Percentiles rank a stretch among this genome's conserved stretches.
phyloP scores from a whole-genome alignment of 2,797 vertebrate species.

The Gambelia wislizenii region DNA sequence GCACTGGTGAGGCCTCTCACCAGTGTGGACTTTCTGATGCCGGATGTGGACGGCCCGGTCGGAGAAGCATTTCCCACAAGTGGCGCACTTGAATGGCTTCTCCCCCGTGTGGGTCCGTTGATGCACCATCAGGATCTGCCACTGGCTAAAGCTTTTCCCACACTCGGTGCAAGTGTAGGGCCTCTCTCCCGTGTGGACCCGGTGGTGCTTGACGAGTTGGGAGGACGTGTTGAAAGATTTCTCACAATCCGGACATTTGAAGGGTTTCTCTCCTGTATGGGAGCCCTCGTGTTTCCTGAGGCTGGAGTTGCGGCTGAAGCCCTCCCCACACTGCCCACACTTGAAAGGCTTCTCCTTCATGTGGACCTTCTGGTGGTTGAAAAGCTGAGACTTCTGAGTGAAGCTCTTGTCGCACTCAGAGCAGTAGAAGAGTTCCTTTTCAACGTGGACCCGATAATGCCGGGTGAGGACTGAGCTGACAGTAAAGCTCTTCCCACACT shows the following conservation, averaged over 20 bases:
- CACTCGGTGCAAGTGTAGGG: constrained; percentile 52
- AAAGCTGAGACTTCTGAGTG: constrained; percentile 68
- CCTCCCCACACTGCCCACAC: constrained; percentile 70
- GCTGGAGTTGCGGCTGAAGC: constrained; percentile 72
- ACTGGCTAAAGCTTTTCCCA: constrained; percentile 66
- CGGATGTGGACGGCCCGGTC: constrained; percentile 32
- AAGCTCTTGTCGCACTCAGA: constrained; percentile 66
- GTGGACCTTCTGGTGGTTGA: constrained; percentile 70
- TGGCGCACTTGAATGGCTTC: constrained; percentile 29
- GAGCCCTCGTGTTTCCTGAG: constrained; percentile 69
- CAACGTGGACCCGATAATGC: constrained; percentile 41
- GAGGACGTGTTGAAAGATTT: constrained; percentile 72
- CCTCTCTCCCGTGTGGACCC: constrained; percentile 71
- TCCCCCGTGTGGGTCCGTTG: constrained; percentile 64
- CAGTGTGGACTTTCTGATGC: constrained; percentile 35
- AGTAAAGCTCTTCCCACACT: constrained; percentile 50
- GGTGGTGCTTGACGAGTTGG: constrained; percentile 68
- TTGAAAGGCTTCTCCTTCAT: constrained; percentile 67
- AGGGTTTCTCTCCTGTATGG: constrained; percentile 71
- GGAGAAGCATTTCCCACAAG: constrained; percentile 28
- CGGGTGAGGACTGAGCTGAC: constrained; percentile 48
- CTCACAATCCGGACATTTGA: constrained; percentile 67
- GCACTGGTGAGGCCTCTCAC: constrained; percentile 30
- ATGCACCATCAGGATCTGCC: constrained; percentile 69
- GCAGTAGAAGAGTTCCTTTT: constrained; percentile 44